Evolutionary conservation across 1,140 invertebrate genomes (phyloP).

Genomic region (Laupala kohalensis): DNA sequence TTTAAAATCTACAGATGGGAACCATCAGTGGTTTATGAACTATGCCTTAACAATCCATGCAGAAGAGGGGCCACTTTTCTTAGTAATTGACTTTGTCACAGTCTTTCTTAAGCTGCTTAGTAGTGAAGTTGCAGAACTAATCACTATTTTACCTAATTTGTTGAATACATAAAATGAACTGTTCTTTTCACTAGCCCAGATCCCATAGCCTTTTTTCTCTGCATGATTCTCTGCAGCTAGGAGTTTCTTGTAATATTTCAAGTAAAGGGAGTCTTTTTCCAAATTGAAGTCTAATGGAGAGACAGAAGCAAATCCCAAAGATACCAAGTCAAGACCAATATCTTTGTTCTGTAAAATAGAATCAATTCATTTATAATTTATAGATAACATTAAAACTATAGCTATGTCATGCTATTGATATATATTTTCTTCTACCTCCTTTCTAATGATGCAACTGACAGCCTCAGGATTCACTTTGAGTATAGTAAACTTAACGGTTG

Average conservation of each 20-base stretch:
- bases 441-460: slow-evolving; percentile 16
- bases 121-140: no score
- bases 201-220: slow-evolving; percentile 11
- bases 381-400: not conserved
- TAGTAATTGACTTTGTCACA: no score
- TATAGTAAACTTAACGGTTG: slow-evolving; percentile 9
- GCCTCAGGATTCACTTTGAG: slow-evolving; percentile 13
- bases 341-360: not conserved
- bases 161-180: no score
- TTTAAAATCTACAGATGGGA: no score
- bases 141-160: no score
- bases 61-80: no score
- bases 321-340: slow-evolving; percentile 14
- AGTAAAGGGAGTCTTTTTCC: slow-evolving; percentile 9
- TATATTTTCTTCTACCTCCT: not conserved
- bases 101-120: no score
- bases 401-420: not conserved
- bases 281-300: slow-evolving; percentile 9
- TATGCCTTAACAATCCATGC: no score
- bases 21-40: no score
- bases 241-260: slow-evolving; percentile 15
- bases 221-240: slow-evolving; percentile 11
- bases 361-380: not conserved
- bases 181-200: slow-evolving; percentile 12
- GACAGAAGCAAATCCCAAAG: slow-evolving; percentile 17